Evolutionary conservation across 1,140 invertebrate species (phyloP).

Genomic region (Mactra quadrangularis): DNA sequence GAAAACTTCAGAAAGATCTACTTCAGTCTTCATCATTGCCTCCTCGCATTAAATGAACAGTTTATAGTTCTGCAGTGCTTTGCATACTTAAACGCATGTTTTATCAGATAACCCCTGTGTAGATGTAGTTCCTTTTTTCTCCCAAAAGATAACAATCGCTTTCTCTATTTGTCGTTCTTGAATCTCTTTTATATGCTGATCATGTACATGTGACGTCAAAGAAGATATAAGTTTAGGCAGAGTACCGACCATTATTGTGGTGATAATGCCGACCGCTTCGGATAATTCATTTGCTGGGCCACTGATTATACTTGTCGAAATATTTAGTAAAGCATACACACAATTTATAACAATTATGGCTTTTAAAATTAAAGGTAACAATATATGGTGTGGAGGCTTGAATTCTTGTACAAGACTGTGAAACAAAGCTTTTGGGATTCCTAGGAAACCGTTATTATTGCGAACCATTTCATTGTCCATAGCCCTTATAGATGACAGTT

Average conservation of each 20-base stretch:
- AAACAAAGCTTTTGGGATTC: slow-evolving; percentile 25
- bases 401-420: background rate
- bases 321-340: slow-evolving; percentile 6
- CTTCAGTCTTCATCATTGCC: too few species aligned
- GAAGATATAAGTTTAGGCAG: slow-evolving; percentile 24
- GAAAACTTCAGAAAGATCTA: too few species aligned
- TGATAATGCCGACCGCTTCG: slow-evolving; percentile 52
- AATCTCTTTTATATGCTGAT: slow-evolving; percentile 18
- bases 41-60: too few species aligned
- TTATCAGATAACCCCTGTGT: too few species aligned
- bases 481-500: background rate
- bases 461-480: background rate
- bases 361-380: slow-evolving; percentile 21
- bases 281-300: slow-evolving; percentile 24
- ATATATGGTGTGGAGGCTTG: slow-evolving; percentile 1
- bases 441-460: background rate
- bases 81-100: too few species aligned
- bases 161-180: slow-evolving; percentile 26
- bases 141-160: slow-evolving; percentile 15
- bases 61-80: too few species aligned
- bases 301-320: slow-evolving; percentile 3
- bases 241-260: slow-evolving; percentile 30
- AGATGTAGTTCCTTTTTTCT: too few species aligned
- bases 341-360: background rate
- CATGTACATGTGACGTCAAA: background rate